Conservation (phyloP, 2,888 invertebrate species). For the Pasiphila rectangulata region DNA sequence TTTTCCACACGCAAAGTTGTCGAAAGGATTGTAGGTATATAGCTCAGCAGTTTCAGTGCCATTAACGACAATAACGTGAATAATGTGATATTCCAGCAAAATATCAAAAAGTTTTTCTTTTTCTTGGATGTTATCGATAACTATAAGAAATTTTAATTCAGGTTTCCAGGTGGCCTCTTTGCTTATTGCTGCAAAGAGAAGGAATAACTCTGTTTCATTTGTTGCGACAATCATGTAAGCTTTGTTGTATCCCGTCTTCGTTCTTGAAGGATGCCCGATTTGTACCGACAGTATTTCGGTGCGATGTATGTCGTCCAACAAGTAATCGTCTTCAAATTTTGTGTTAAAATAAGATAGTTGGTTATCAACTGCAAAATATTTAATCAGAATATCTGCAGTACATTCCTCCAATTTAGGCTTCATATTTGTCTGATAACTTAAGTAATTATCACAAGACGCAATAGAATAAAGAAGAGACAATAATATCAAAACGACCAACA, state of each 20-base stretch:
- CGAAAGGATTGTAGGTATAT: slow-evolving; percentile 57
- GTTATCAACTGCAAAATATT: slow-evolving; percentile 29
- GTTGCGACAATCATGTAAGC: slow-evolving; percentile 41
- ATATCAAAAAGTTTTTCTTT: slow-evolving; percentile 41
- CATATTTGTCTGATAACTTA: not conserved
- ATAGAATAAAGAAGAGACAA: slow-evolving; percentile 5
- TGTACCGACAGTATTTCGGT: slow-evolving; percentile 7
- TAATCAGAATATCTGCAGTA: slow-evolving; percentile 23
- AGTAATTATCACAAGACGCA: slow-evolving; percentile 12
- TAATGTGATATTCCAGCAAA: slow-evolving; percentile 41
- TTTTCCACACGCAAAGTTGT: slow-evolving; percentile 57
- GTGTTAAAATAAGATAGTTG: slow-evolving; percentile 29
- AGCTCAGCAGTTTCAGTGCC: slow-evolving; percentile 40
- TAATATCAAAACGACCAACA: slow-evolving; percentile 28
- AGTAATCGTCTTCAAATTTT: slow-evolving; percentile 12
- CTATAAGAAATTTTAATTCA: slow-evolving; percentile 41
- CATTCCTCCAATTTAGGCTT: slow-evolving; percentile 22
- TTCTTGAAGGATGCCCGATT: not conserved
- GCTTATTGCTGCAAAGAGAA: slow-evolving; percentile 30
- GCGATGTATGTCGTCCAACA: slow-evolving; percentile 33
- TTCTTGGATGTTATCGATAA: slow-evolving; percentile 35
- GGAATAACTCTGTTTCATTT: slow-evolving; percentile 30
- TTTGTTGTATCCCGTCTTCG: not conserved
- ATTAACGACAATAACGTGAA: slow-evolving; percentile 45
- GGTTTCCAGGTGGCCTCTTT: slow-evolving; percentile 50